Percentiles rank a stretch among this genome's conserved stretches.
phyloP scores from a whole-genome alignment of 2,888 invertebrate genomes.

The Palloptera scutellata region DNA sequence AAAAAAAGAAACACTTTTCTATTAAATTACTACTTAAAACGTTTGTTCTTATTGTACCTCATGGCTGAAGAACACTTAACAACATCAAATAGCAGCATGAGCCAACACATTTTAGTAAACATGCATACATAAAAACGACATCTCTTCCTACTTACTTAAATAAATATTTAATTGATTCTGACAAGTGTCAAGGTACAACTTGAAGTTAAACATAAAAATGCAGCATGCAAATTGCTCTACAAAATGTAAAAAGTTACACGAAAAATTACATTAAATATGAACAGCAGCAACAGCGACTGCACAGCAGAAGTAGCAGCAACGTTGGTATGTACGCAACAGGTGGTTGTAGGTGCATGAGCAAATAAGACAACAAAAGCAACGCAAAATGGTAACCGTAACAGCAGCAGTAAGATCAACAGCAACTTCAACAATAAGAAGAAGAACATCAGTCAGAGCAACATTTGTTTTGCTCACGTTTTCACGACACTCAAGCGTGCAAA shows the following conservation, averaged over 20 bases:
- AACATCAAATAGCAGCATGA: no score
- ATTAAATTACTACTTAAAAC: no score
- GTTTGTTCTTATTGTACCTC: no score
- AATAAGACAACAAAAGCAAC: no score
- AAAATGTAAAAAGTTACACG: conserved; percentile 32
- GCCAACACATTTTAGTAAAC: no score
- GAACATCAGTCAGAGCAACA: conserved; percentile 7
- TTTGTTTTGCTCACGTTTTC: conserved; percentile 35
- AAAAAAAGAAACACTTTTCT: no score
- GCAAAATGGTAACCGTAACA: neutral
- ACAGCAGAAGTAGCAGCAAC: conserved; percentile 44
- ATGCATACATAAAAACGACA: no score
- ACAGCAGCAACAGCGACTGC: conserved; percentile 15
- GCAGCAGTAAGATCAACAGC: conserved; percentile 24
- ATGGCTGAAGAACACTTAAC: no score
- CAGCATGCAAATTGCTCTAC: conserved; percentile 52
- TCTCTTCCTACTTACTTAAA: no score
- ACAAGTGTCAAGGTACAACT: no score
- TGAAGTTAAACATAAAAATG: conserved; percentile 18
- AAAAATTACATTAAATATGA: conserved; percentile 2
- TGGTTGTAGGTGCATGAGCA: neutral
- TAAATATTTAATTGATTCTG: no score
- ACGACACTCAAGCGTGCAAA: conserved; percentile 38
- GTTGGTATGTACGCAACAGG: conserved; percentile 2
- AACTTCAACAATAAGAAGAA: conserved; percentile 3